Evolutionary conservation across 2,113 vertebrate species (phyloP).

Genomic region (Heterotilapia buettikoferi): DNA sequence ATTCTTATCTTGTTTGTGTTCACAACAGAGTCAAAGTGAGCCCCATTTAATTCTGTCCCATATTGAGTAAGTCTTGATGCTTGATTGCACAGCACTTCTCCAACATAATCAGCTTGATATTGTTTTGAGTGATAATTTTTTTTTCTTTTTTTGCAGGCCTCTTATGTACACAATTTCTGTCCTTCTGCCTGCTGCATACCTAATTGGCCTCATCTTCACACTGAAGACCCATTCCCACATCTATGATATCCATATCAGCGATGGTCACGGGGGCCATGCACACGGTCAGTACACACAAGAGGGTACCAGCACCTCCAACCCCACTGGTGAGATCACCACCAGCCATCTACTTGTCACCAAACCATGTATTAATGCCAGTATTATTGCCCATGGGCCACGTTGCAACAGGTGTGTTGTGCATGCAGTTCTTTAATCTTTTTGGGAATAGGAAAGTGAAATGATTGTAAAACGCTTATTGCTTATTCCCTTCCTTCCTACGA

Average conservation of each 20-base stretch:
- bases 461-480: neutral
- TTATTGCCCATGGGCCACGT: neutral
- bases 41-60: conserved; percentile 77
- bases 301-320: neutral
- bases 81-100: neutral
- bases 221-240: conserved; percentile 84
- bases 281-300: conserved; percentile 71
- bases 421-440: neutral
- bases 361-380: conserved; percentile 40
- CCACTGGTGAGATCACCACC: conserved; percentile 4
- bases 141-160: conserved; percentile 60
- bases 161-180: conserved; percentile 75
- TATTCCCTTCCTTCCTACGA: neutral
- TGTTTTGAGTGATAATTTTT: neutral
- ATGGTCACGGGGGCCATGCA: conserved; percentile 68
- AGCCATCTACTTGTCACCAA: neutral
- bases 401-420: conserved; percentile 17
- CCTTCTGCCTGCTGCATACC: conserved; percentile 77
- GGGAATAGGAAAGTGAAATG: neutral
- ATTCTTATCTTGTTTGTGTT: neutral
- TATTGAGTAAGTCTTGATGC: conserved; percentile 78
- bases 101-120: accelerated
- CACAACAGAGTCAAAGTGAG: conserved; percentile 62
- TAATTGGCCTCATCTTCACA: conserved; percentile 82
- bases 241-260: conserved; percentile 80